phyloP scores from a whole-genome alignment of 2,888 invertebrate genomes.

The Plagodis pulveraria region DNA sequence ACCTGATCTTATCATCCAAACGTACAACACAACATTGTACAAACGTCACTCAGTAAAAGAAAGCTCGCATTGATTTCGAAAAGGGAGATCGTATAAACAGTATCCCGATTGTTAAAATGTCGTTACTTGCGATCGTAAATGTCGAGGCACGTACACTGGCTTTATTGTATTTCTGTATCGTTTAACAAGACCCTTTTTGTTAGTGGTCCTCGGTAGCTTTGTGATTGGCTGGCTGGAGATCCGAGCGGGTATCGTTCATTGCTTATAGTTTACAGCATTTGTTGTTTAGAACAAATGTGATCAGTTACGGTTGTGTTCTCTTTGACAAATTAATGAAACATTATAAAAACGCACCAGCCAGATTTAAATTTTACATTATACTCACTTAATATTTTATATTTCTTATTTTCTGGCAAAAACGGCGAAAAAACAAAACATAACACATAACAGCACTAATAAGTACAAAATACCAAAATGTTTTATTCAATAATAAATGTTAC shows the following conservation, averaged over 20 bases:
- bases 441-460: no score
- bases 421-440: no score
- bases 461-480: no score
- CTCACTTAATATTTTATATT: no score
- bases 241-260: conserved; percentile 16
- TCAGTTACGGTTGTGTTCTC: no score
- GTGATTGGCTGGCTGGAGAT: conserved; percentile 29
- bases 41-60: conserved; percentile 4
- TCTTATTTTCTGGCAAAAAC: no score
- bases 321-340: no score
- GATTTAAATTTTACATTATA: no score
- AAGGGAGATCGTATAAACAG: conserved; percentile 36
- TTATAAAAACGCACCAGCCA: no score
- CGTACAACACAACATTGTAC: neutral
- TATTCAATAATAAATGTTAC: no score
- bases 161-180: conserved; percentile 41
- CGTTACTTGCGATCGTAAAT: conserved; percentile 40
- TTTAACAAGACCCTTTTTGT: conserved; percentile 38
- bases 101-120: conserved; percentile 41
- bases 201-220: conserved; percentile 23
- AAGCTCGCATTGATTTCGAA: conserved; percentile 35
- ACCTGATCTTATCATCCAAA: no score
- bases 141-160: conserved; percentile 37
- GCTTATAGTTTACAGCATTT: conserved; percentile 13
- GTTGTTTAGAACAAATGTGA: no score